phyloP scores from a whole-genome alignment of 2,797 vertebrate genomes.

The Acridotheres tristis region DNA sequence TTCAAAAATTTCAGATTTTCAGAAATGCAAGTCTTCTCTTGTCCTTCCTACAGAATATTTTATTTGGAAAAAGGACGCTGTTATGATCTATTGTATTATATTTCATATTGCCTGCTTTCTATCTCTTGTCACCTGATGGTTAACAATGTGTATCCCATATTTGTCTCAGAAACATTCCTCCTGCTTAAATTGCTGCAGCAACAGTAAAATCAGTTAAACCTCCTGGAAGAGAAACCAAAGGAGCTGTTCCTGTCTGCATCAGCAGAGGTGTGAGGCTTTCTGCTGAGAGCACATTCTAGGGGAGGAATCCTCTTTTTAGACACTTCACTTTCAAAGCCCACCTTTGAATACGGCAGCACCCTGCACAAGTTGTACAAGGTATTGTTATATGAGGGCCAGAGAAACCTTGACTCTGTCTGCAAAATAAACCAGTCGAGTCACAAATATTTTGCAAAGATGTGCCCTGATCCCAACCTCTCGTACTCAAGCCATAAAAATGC shows the following conservation, averaged over 20 bases:
- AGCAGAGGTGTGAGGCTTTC: neutral
- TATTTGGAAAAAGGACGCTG: neutral
- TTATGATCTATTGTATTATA: neutral
- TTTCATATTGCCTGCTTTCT: neutral
- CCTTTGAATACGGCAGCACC: neutral
- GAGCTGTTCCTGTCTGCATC: neutral
- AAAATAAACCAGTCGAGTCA: fast-evolving
- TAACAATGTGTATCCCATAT: neutral
- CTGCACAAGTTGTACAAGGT: neutral
- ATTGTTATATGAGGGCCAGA: neutral
- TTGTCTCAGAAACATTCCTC: neutral
- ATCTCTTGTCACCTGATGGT: neutral
- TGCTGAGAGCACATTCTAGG: neutral
- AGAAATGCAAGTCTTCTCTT: neutral
- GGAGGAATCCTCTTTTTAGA: neutral
- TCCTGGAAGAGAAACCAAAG: neutral
- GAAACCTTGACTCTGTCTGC: neutral
- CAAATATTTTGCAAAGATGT: neutral
- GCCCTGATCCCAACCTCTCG: neutral
- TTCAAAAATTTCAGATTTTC: neutral
- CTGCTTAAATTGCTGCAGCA: neutral
- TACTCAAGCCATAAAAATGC: neutral
- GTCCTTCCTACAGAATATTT: neutral
- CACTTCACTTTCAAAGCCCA: neutral
- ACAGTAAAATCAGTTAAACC: neutral